Evolutionary conservation across 2,113 vertebrate genomes (phyloP).

Genomic region (Muntiacus reevesi): DNA sequence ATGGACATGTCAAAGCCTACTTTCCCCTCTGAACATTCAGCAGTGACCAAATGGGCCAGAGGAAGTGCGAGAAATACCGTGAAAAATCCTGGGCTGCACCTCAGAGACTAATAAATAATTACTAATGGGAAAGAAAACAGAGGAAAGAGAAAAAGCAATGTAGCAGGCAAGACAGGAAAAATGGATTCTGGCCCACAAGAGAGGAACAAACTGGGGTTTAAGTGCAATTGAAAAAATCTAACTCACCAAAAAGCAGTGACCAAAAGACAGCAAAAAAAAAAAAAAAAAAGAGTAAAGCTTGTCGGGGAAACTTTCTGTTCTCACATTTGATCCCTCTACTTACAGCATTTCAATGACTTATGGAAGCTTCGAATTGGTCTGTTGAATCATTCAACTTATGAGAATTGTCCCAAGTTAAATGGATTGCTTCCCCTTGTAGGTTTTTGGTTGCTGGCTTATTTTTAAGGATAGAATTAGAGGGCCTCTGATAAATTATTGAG

Average conservation of each 20-base stretch:
- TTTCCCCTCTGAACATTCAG: slow-evolving; percentile 29
- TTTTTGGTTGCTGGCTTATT: slow-evolving; percentile 27
- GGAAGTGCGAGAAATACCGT: slow-evolving; percentile 61
- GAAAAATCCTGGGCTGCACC: slow-evolving; percentile 68
- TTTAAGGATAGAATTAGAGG: slow-evolving; percentile 36
- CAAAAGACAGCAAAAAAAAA: slow-evolving; percentile 12
- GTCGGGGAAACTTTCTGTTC: slow-evolving; percentile 33
- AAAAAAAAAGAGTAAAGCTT: neutral
- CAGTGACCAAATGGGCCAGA: slow-evolving; percentile 59
- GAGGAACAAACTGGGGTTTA: slow-evolving; percentile 12
- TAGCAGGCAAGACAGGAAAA: slow-evolving; percentile 29
- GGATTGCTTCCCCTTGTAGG: neutral
- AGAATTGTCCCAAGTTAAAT: slow-evolving; percentile 52
- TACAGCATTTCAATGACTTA: slow-evolving; percentile 57
- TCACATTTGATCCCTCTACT: slow-evolving; percentile 59
- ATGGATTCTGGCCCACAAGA: slow-evolving; percentile 38
- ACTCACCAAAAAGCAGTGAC: neutral
- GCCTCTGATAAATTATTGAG: slow-evolving; percentile 52
- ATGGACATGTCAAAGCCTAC: slow-evolving; percentile 47
- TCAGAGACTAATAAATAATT: slow-evolving; percentile 75
- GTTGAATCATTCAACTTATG: slow-evolving; percentile 69
- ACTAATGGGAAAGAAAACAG: slow-evolving; percentile 72
- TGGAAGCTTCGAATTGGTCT: slow-evolving; percentile 47
- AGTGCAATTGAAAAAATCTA: neutral
- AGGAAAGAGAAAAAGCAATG: slow-evolving; percentile 53